Evolutionary conservation across 1,140 invertebrate genomes (phyloP).

Genomic region (Drosophila arizonae): DNA sequence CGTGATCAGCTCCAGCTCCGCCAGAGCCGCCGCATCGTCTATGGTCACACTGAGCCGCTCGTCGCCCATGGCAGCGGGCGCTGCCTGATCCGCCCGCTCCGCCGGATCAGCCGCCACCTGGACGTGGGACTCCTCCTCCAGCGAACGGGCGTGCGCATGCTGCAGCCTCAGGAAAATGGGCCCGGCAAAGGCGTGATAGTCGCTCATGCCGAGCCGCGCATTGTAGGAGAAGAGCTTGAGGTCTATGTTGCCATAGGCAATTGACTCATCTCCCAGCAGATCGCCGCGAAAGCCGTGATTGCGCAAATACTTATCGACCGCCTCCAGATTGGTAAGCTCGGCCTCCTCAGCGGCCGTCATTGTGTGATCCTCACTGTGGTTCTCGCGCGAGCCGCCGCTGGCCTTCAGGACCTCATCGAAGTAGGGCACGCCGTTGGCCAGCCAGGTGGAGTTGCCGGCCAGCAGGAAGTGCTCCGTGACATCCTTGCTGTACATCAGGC

Average conservation of each 20-base stretch:
- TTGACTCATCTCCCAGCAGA: slow-evolving; percentile 74
- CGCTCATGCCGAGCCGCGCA: slow-evolving; percentile 66
- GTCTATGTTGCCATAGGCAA: slow-evolving; percentile 82
- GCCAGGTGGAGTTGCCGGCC: slow-evolving; percentile 87
- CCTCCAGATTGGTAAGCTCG: slow-evolving; percentile 66
- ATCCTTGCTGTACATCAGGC: slow-evolving; percentile 86
- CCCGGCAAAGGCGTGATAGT: slow-evolving; percentile 80
- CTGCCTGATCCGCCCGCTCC: slow-evolving; percentile 13
- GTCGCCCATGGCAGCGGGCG: slow-evolving; percentile 56
- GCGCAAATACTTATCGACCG: slow-evolving; percentile 72
- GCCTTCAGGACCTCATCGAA: slow-evolving; percentile 85
- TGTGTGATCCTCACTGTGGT: slow-evolving; percentile 83
- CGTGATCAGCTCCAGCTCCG: slow-evolving; percentile 74
- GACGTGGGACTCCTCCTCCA: slow-evolving; percentile 28
- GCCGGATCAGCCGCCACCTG: neutral
- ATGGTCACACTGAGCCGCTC: slow-evolving; percentile 67
- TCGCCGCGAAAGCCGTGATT: slow-evolving; percentile 78
- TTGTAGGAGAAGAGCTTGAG: slow-evolving; percentile 81
- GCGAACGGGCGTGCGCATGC: slow-evolving; percentile 53
- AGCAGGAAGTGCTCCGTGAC: slow-evolving; percentile 86
- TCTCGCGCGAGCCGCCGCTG: slow-evolving; percentile 82
- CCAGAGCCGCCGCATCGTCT: slow-evolving; percentile 63
- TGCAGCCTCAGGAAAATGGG: slow-evolving; percentile 76
- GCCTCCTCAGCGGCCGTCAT: slow-evolving; percentile 83
- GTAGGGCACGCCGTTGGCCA: slow-evolving; percentile 91